A percentile compares a stretch with the other conserved stretches of the same genome.
Evolutionary conservation across 2,888 invertebrate genomes (phyloP).

Genomic region (Leucophora obtusa): DNA sequence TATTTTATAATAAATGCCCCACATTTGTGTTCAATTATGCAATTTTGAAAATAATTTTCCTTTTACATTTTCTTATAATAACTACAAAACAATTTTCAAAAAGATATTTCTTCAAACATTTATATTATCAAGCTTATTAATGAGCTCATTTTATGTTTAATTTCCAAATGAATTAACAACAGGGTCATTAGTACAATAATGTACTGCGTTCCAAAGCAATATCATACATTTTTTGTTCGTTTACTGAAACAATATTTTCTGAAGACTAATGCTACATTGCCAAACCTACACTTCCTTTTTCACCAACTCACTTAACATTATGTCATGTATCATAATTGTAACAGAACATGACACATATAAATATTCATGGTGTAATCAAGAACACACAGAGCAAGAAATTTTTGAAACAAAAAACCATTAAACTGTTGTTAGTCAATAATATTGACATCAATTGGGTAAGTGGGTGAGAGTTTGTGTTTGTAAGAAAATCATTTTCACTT

Average conservation of each 20-base stretch:
- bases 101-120: too few species aligned
- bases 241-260: neutral
- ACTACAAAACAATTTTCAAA: too few species aligned
- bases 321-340: slow-evolving; percentile 11
- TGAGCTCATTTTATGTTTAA: neutral
- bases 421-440: neutral
- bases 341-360: slow-evolving; percentile 5
- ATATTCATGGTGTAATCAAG: neutral
- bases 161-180: neutral
- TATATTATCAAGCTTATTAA: neutral
- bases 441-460: neutral
- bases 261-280: neutral
- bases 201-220: neutral
- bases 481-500: too few species aligned
- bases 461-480: too few species aligned
- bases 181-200: neutral
- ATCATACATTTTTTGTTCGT: neutral
- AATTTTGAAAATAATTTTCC: too few species aligned
- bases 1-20: too few species aligned
- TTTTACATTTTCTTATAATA: too few species aligned
- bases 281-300: neutral
- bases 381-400: neutral
- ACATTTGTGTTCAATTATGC: too few species aligned
- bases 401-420: neutral
- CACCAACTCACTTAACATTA: slow-evolving; percentile 13